A percentile compares a stretch with the other conserved stretches of the same genome.
Conservation (phyloP, 2,113 vertebrate species). For the Origma solitaria region DNA sequence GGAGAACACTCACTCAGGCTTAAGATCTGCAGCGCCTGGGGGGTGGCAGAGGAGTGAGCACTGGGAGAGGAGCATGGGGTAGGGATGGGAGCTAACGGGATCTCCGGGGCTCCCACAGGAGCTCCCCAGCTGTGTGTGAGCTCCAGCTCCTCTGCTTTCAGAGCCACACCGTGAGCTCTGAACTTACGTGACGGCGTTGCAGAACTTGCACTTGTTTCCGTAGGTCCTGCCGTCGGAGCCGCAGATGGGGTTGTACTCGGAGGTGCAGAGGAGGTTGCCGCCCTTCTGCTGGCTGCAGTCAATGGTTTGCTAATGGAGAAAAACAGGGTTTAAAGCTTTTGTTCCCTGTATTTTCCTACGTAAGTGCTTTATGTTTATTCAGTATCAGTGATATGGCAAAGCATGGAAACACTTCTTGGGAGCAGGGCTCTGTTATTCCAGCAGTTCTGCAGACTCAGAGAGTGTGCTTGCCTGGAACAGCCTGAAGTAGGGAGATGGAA, state of each 20-base stretch:
- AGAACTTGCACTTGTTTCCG: conserved; percentile 41
- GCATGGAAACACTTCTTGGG: neutral
- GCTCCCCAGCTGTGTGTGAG: rapidly evolving
- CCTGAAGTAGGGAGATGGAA: neutral
- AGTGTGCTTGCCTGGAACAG: neutral
- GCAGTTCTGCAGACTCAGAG: neutral
- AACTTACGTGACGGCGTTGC: neutral
- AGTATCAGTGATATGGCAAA: neutral
- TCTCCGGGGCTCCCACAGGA: neutral
- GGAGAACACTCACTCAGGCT: neutral
- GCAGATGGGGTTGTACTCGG: conserved; percentile 21
- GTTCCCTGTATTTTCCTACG: neutral
- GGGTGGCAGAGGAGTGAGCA: neutral
- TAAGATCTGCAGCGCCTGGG: neutral
- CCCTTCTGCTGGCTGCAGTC: neutral
- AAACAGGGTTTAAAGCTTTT: neutral
- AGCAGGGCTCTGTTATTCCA: neutral
- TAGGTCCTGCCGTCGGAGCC: conserved; percentile 65
- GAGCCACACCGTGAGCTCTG: rapidly evolving
- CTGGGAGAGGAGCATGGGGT: rapidly evolving
- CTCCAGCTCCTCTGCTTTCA: neutral
- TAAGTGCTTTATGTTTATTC: neutral
- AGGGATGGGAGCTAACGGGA: neutral
- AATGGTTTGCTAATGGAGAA: neutral
- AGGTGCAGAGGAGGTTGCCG: rapidly evolving